These are phyloP conservation scores for Trididemnum nubilum DNA, from an alignment of 23 tunicate species.

Conservation along the genomic window DNA sequence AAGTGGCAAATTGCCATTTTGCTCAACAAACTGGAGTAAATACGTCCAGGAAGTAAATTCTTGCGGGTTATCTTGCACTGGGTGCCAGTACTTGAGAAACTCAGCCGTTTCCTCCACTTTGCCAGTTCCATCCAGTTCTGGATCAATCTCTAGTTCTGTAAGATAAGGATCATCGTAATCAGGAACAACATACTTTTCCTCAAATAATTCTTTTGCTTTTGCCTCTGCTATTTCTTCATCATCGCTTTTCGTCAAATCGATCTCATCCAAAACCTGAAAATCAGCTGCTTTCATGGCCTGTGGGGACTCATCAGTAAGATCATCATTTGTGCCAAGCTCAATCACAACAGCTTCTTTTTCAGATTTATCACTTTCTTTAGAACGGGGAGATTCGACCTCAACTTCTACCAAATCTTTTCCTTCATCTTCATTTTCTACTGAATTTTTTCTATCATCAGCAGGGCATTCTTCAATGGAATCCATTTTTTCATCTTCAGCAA, in stretches of 20 bases:
- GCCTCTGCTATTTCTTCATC: conserved; percentile 15
- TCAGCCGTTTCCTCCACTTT: conserved; percentile 65
- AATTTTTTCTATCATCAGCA: not conserved
- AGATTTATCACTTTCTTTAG: not conserved
- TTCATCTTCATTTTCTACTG: not conserved
- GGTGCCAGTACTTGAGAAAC: conserved; percentile 72
- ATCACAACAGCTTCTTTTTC: conserved; percentile 24
- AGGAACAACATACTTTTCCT: conserved; percentile 31
- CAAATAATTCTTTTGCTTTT: conserved; percentile 1
- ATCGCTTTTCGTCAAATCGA: conserved; percentile 42
- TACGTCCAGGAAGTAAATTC: conserved; percentile 93
- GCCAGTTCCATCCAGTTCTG: conserved; percentile 42
- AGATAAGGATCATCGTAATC: conserved; percentile 54
- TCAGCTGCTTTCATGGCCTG: not conserved
- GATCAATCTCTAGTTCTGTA: conserved; percentile 55
- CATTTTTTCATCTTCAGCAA: too few species aligned
- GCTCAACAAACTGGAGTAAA: conserved; percentile 87
- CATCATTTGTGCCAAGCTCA: conserved; percentile 15
- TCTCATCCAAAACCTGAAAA: conserved; percentile 28
- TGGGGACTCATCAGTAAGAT: conserved; percentile 1
- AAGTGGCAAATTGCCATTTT: conserved; percentile 56
- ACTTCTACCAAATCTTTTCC: not conserved
- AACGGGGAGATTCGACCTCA: not conserved
- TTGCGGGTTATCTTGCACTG: conserved; percentile 81
- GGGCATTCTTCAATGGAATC: too few species aligned